Evolutionary conservation across 64 coral and sea anemone genomes (phyloP).

Genomic region (Stylophora pistillata): DNA sequence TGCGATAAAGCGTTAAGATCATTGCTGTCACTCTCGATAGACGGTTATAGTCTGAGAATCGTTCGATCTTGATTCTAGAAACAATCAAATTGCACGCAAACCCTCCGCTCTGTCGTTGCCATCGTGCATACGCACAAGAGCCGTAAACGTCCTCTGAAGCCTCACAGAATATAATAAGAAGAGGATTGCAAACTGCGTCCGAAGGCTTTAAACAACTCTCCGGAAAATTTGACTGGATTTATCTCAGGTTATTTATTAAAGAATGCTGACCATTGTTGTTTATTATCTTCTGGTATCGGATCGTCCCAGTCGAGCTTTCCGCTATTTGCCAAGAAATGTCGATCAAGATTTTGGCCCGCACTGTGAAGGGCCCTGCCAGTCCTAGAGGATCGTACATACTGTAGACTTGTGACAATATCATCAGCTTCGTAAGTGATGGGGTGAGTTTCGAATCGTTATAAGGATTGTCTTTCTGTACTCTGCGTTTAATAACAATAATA

Average conservation of each 20-base stretch:
- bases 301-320: constrained; percentile 25
- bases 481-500: too few species aligned
- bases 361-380: constrained; percentile 18
- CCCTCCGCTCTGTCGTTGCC: background rate
- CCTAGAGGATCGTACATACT: constrained; percentile 27
- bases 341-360: constrained; percentile 45
- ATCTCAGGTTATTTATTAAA: constrained; percentile 34
- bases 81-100: background rate
- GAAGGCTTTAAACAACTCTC: constrained; percentile 24
- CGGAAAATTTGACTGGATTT: constrained; percentile 1
- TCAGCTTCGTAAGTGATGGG: background rate
- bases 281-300: too few species aligned
- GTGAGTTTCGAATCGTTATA: background rate
- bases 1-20: too few species aligned
- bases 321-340: constrained; percentile 8
- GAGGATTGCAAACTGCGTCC: constrained; percentile 1
- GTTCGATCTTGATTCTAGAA: too few species aligned
- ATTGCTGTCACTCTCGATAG: too few species aligned
- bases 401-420: constrained; percentile 20
- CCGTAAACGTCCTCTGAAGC: constrained; percentile 19
- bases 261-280: constrained; percentile 1
- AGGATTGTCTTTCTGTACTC: background rate
- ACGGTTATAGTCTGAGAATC: too few species aligned
- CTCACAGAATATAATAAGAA: constrained; percentile 48
- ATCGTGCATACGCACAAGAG: constrained; percentile 25